Evolutionary conservation across 2,113 vertebrate genomes (phyloP).

Genomic region (Gulo gulo): DNA sequence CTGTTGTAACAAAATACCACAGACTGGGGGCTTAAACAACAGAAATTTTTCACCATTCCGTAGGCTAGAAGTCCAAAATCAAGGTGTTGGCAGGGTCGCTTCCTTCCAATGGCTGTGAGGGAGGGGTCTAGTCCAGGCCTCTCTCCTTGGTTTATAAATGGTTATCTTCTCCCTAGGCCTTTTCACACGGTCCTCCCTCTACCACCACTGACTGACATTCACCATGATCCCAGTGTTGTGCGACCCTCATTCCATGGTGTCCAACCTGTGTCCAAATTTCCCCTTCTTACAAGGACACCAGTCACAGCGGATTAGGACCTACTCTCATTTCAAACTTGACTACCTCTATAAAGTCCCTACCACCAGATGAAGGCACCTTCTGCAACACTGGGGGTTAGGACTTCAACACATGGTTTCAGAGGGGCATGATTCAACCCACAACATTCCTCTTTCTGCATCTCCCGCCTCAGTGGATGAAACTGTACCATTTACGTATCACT

Average conservation of each 20-base stretch:
- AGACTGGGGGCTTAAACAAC: not conserved
- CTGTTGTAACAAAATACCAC: not conserved
- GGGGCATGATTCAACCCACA: fast-evolving
- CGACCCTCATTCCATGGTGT: too few species aligned
- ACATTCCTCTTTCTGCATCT: not conserved
- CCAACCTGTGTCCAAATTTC: not conserved
- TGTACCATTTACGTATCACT: fast-evolving
- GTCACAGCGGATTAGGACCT: not conserved
- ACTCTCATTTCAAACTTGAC: not conserved
- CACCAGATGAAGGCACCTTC: not conserved
- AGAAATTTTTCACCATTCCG: not conserved
- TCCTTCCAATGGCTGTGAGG: not conserved
- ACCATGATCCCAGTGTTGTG: not conserved
- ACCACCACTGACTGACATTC: too few species aligned
- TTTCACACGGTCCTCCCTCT: not conserved
- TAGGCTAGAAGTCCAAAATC: not conserved
- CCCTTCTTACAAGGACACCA: not conserved
- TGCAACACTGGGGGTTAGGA: not conserved
- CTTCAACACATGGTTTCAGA: not conserved
- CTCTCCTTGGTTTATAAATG: not conserved
- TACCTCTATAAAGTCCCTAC: not conserved
- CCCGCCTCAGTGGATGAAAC: not conserved
- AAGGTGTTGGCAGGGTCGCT: not conserved
- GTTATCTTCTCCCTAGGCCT: not conserved
- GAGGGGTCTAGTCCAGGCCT: not conserved